Evolutionary conservation across 1,140 invertebrate genomes (phyloP), one percentile per base, ranked within the genome.

Genomic region (Listronotus oregonensis): DNA sequence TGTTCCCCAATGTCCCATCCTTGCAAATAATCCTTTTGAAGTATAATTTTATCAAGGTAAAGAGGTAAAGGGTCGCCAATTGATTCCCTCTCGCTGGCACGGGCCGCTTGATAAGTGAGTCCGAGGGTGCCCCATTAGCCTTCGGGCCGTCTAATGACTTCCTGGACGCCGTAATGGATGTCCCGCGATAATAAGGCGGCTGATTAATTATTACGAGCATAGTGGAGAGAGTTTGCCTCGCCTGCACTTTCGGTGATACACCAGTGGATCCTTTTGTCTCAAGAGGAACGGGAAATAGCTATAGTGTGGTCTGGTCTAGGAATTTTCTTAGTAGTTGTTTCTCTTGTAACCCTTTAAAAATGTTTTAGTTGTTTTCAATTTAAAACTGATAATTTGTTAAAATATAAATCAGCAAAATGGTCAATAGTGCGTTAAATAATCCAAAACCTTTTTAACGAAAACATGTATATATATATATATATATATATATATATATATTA

Each of bases 101-200:
- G 51, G 51, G 12, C 31, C 32, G 4, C 10, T 43, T 47, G 56
- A 58, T 58, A 58, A 58, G 43, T 58, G 56, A 47, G 21, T 47
- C 31, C 27, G 21, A 34, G 56, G 56, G 44, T 58, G 43, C 18
- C 56, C 56, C 31, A 58, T 58, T 58, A 58, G 56, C 56, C 56
- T 54, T 54, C n/a, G 14, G 27, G 32, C 51, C n/a, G 6, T 58
- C n/a, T 47, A 58, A 58, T 47, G 56, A 58, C 56, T 58, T 58
- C 56, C 56, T 58, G 56, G 54, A 42, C 39, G 12, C 11, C 42
- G 37, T 56, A 43, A 56, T 43, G 54, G 54, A 43, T 56, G 54
- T 56, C 31, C 56, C 56, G 43, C 34, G 56, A 58, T 58, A 47
- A 58, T 58, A 47, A 46, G 56, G 31, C 56, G 42, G 42, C 43